A percentile compares a stretch with the other conserved stretches of the same genome.
Evolutionary conservation across 2,113 vertebrate species (phyloP).

Genomic region (Microtus ochrogaster): DNA sequence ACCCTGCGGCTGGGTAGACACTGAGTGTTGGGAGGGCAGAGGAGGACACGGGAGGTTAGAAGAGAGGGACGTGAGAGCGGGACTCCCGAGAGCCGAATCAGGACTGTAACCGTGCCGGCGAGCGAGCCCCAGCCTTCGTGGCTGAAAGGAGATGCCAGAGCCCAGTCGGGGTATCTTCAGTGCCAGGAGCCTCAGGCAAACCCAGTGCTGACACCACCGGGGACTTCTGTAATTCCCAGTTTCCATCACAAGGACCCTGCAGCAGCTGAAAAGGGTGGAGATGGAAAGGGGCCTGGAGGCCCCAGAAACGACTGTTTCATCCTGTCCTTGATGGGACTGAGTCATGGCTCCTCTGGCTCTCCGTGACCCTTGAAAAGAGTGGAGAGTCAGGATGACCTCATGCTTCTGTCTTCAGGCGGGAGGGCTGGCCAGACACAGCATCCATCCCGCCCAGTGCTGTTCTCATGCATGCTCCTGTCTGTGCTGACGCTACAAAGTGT

Average conservation of each 20-base stretch:
- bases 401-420: neutral
- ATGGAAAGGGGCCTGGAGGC: neutral
- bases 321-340: neutral
- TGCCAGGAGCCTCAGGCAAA: neutral
- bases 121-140: neutral
- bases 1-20: neutral
- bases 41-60: neutral
- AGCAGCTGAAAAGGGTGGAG: neutral
- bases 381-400: neutral
- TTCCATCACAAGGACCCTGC: neutral
- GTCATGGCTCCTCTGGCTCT: neutral
- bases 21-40: neutral
- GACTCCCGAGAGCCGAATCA: neutral
- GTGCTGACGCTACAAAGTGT: neutral
- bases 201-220: neutral
- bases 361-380: neutral
- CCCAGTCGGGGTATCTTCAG: neutral
- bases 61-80: accelerated
- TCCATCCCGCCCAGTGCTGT: neutral
- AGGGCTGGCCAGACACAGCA: neutral
- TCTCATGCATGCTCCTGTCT: neutral
- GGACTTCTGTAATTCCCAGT: neutral
- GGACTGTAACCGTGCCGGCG: accelerated
- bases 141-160: neutral
- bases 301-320: accelerated